Evolutionary conservation across 2,888 invertebrate genomes (phyloP).

Genomic region (Brachyopa scutellaris): DNA sequence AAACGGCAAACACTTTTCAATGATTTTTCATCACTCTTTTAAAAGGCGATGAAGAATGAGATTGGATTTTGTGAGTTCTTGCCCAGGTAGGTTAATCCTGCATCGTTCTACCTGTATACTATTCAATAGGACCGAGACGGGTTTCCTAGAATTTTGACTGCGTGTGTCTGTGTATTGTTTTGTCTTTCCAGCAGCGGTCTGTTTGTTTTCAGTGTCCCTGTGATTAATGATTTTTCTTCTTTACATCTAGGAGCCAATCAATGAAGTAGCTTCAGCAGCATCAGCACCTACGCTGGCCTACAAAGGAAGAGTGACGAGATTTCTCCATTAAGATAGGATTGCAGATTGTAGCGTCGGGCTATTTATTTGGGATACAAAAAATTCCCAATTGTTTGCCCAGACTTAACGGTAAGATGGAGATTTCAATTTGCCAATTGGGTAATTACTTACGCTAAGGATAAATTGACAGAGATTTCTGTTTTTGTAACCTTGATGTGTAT

Average conservation of each 20-base stretch:
- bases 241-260: constrained; percentile 5
- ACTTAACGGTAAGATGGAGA: constrained; percentile 21
- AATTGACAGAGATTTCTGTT: constrained; percentile 1
- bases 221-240: too few relatives aligned
- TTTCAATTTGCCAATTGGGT: constrained; percentile 41
- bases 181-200: too few relatives aligned
- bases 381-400: constrained; percentile 29
- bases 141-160: too few relatives aligned
- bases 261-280: background rate
- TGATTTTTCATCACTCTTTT: constrained; percentile 32
- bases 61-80: constrained; percentile 25
- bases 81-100: background rate
- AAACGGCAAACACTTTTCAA: constrained; percentile 7
- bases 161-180: too few relatives aligned
- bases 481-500: background rate
- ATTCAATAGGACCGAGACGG: too few relatives aligned
- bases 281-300: background rate
- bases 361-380: constrained; percentile 29
- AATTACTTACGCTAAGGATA: constrained; percentile 6
- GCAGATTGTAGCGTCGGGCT: constrained; percentile 40
- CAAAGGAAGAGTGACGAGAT: constrained; percentile 20
- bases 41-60: constrained; percentile 24
- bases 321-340: constrained; percentile 32
- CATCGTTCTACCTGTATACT: background rate
- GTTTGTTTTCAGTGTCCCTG: constrained; percentile 28